These are phyloP conservation scores for Triplophysa tibetana DNA, from an alignment of 2,113 vertebrate species.

Conservation along the genomic window DNA sequence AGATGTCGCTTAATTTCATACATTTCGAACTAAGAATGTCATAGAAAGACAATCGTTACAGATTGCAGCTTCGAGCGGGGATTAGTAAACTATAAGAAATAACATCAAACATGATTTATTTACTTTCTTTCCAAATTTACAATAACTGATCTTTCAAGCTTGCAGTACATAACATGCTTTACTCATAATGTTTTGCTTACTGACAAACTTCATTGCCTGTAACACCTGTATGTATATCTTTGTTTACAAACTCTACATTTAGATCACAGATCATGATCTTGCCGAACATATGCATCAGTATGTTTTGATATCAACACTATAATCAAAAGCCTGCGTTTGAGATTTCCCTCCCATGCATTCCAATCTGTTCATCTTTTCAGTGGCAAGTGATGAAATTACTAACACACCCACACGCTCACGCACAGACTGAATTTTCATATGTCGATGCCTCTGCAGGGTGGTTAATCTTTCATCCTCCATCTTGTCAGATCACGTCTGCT, in stretches of 20 bases:
- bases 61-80: no score
- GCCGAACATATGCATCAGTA: constrained; percentile 52
- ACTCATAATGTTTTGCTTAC: neutral
- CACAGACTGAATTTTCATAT: constrained; percentile 12
- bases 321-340: constrained; percentile 33
- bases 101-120: no score
- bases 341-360: constrained; percentile 45
- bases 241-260: constrained; percentile 22
- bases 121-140: no score
- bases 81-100: no score
- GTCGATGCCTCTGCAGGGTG: constrained; percentile 16
- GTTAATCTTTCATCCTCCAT: constrained; percentile 22
- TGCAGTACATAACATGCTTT: no score
- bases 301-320: constrained; percentile 51
- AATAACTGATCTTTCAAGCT: no score
- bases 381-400: constrained; percentile 7
- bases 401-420: constrained; percentile 13
- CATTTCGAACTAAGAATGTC: no score
- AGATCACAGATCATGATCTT: constrained; percentile 34
- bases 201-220: neutral
- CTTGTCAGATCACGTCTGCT: constrained; percentile 7
- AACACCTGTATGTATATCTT: neutral
- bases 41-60: no score
- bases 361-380: constrained; percentile 50
- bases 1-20: no score